Evolutionary conservation across 2,888 invertebrate species (phyloP), one percentile per base, ranked within the genome.

Genomic region (Chouioia cunea): DNA sequence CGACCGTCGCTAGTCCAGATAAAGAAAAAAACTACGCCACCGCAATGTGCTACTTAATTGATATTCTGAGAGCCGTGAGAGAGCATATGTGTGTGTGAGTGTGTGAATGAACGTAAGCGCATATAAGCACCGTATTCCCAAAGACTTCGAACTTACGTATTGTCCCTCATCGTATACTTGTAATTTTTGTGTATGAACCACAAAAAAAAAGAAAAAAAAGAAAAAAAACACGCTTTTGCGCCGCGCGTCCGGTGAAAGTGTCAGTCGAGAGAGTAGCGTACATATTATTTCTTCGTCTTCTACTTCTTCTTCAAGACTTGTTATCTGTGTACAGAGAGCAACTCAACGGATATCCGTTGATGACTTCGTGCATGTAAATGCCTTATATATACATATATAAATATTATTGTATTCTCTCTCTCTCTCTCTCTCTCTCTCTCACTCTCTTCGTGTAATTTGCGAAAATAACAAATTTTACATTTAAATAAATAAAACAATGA

Each of bases 111-210:
- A 12, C 36, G 36, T 10, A 36, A 36, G 36, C 36, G 36, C 36
- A 36, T 36, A 12, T 27, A 36, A 36, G 50, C 18, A 18, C 50
- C 8, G 75, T 71, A 71, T 74, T 77, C 75, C 77, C 78, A 77
- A 78, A 78, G 78, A 77, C 73, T 75, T 62, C 62, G 63, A 64
- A 70, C 50, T 58, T 62, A 57, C 63, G 66, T 44, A 64, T 18
- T 50, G 50, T 50, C 36, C 36, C 36, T 3, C 12, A 36, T 36
- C 36, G 36, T 36, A 36, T 36, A 36, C 36, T 6, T 36, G 36
- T 36, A 36, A 36, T 6, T 36, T 36, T 36, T 36, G 10, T 36
- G 36, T 36, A 36, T 36, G 36, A 36, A 36, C 36, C 6, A 36
- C 36, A 36, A 12, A 36, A 12, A 36, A 10, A 36, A 10, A 36